Evolutionary conservation across 2,797 vertebrate species (phyloP), one percentile per base, ranked within the genome.

Genomic region (Hypotaenidia philippensis): DNA sequence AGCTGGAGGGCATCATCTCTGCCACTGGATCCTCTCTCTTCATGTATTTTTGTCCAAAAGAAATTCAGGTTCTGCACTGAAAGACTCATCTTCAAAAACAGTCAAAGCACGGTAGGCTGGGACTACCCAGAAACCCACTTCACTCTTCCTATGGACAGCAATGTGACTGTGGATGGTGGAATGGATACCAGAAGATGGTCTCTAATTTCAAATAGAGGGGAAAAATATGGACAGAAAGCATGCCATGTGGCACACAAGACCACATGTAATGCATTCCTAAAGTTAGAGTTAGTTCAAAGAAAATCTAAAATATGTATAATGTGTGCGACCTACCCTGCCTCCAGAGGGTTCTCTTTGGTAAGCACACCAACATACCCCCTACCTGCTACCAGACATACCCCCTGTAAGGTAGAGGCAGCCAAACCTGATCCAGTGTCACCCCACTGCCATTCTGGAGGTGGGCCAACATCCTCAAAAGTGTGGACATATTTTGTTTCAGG

Each of bases 361-460:
- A 49, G 11, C 12, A 27, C 41, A 31, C 3, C 0, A 1, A 26
- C 11, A 22, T 22, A 9, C 3, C 1, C 23, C 3, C 44, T 40
- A 15, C 44, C 26, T 5, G 6, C 36, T 20, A 17, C 19, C 12
- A 56, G 47, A 17, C 26, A 6, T n/a, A 40, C 12, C 17, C 44
- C n/a, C 7, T 20, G 5, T 9, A 17, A 31, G 44, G 80, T 44
- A 75, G 40, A 81, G 36, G 36, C 19, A 40, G 61, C 7, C 27
- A 68, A 71, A 69, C 21, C 40, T 47, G 23, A 9, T 21, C 50
- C 22, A 32, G 4, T 10, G 22, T 49, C 26, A 57, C 17, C 16
- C 6, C 8, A 7, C 13, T 40, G 68, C 5, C 25, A 18, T 56
- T 53, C 60, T 2, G 1, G 29, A 27, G 22, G 2, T 6, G 18